Base-by-base conservation (phyloP, 2,888 invertebrate genomes). In the Ptychoptera contaminata region DNA sequence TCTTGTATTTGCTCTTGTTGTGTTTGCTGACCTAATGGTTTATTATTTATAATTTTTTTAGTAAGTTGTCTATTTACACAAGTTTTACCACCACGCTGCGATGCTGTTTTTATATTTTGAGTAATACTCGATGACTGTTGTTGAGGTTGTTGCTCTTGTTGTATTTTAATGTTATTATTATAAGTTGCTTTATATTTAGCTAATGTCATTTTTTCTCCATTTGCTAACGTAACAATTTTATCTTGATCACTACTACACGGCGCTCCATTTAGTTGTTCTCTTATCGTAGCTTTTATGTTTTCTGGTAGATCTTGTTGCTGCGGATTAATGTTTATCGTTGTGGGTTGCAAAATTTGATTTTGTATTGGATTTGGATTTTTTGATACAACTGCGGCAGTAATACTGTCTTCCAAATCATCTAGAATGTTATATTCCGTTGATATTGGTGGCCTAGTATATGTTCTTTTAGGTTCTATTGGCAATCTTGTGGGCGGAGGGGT, bases 401-500 rank as follows among this genome's bases (percentile, higher is more conserved):
- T 71, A 50, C 71, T 71, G 36, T 71, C 70, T 53, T 71, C 71
- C 29, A 71, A 60, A 54, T 71, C 71, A 46, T 69, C 71, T 66
- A 70, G 66, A 46, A 69, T 70, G 44, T 61, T 67, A 1, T 41
- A 43, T 32, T 47, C 47, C 2, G 40, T 42, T 4, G 31, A 37
- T 12, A 8, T 32, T 44, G 5, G 35, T 16, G 11, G 12, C 34
- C 16, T 40, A 51, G 50, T 32, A 3, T 32, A 32, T 32, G 32
- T 7, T 9, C n/a, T 32, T 3, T 32, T 32, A 3, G 32, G 8
- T 7, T 9, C 32, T 9, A n/a, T 32, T 32, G 32, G 9, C n/a
- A n/a, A 32, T 11, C 9, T 32, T 32, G 9, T 32, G 4, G 32
- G 9, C 9, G 11, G 2, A 3, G 9, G 2, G 32, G 4, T 32